Evolutionary conservation across 2,113 vertebrate genomes (phyloP).

Genomic region (Paracanthobrama guichenoti): DNA sequence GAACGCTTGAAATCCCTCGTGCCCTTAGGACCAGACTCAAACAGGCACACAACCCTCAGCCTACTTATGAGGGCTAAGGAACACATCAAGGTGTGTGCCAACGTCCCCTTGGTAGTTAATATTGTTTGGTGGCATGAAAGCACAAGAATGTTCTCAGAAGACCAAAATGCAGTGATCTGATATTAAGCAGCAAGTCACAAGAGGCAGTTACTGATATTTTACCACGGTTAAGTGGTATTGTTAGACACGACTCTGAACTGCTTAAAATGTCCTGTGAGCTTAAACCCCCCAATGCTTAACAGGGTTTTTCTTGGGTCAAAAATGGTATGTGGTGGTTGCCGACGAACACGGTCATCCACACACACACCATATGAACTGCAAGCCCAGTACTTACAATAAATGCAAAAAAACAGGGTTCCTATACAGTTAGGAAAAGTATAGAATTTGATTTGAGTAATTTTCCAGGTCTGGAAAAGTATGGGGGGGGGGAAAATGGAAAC

Average conservation of each 20-base stretch:
- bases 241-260: not conserved
- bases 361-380: too few relatives aligned
- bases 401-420: too few relatives aligned
- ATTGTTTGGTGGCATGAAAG: not conserved
- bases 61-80: constrained; percentile 90
- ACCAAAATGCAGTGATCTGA: not conserved
- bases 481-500: too few relatives aligned
- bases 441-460: too few relatives aligned
- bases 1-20: constrained; percentile 93
- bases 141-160: not conserved
- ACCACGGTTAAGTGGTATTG: not conserved
- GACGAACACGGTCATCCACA: too few relatives aligned
- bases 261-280: not conserved
- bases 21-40: constrained; percentile 85
- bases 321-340: too few relatives aligned
- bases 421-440: too few relatives aligned
- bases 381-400: too few relatives aligned
- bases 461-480: too few relatives aligned
- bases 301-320: too few relatives aligned
- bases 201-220: not conserved
- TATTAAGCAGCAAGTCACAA: not conserved
- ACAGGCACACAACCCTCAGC: constrained; percentile 90
- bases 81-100: constrained; percentile 86
- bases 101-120: not conserved
- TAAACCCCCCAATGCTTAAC: not conserved